Evolutionary conservation across 2,888 invertebrate genomes (phyloP).

Genomic region (Hofmannophila pseudospretella): DNA sequence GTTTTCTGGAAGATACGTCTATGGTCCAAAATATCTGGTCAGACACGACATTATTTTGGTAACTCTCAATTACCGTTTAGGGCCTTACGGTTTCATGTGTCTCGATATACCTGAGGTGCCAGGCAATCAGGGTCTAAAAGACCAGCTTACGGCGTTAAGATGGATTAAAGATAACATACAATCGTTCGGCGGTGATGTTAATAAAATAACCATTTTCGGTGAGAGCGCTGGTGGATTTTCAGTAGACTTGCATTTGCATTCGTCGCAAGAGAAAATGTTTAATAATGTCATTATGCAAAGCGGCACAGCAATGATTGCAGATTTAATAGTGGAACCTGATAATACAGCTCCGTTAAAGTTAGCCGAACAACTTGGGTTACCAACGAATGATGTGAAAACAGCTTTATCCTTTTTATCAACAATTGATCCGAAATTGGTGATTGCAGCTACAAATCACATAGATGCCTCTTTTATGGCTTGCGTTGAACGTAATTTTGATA

Average conservation of each 20-base stretch:
- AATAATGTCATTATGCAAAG: slow-evolving; percentile 42
- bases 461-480: slow-evolving; percentile 18
- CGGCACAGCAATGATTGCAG: slow-evolving; percentile 29
- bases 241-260: slow-evolving; percentile 40
- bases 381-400: slow-evolving; percentile 17
- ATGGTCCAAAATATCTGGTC: slow-evolving; percentile 23
- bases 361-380: slow-evolving; percentile 30
- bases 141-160: slow-evolving; percentile 18
- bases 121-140: slow-evolving; percentile 23
- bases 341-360: slow-evolving; percentile 29
- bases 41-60: slow-evolving; percentile 25
- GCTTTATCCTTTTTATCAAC: slow-evolving; percentile 22
- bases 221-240: slow-evolving; percentile 40
- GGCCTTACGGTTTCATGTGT: slow-evolving; percentile 24
- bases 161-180: slow-evolving; percentile 42
- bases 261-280: slow-evolving; percentile 30
- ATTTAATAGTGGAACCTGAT: slow-evolving; percentile 27
- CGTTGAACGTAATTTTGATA: slow-evolving; percentile 29
- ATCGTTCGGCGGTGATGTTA: slow-evolving; percentile 43
- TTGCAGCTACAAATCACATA: slow-evolving; percentile 17
- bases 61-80: slow-evolving; percentile 22
- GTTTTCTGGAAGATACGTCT: slow-evolving; percentile 10
- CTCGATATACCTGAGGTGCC: slow-evolving; percentile 19
- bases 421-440: slow-evolving; percentile 16
- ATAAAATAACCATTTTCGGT: slow-evolving; percentile 41